A percentile compares a stretch with the other conserved stretches of the same genome.
phyloP scores from a whole-genome alignment of 2,888 invertebrate species.

The Clivina fossor region DNA sequence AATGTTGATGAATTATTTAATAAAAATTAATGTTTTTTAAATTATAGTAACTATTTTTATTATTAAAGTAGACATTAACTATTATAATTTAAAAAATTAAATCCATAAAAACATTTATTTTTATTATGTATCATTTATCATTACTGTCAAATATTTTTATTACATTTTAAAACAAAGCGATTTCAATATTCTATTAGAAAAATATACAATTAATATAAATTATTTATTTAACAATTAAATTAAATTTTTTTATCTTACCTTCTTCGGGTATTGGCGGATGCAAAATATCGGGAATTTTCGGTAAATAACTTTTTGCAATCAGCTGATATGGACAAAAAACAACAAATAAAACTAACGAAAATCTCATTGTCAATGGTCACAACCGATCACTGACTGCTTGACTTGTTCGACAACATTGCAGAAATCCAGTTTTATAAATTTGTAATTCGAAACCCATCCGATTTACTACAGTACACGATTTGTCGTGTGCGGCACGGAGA shows the following conservation, averaged over 20 bases:
- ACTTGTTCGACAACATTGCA: conserved; percentile 23
- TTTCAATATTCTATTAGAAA: background rate
- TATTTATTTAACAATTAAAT: no score
- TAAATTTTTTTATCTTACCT: conserved; percentile 47
- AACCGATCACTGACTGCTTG: conserved; percentile 2
- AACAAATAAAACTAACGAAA: conserved; percentile 14
- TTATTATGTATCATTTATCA: no score
- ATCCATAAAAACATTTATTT: no score
- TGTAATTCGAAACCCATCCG: conserved; percentile 7
- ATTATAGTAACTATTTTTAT: no score
- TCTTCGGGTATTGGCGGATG: conserved; percentile 55
- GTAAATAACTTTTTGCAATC: conserved; percentile 43
- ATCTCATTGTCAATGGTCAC: conserved; percentile 9
- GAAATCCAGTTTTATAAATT: conserved; percentile 17
- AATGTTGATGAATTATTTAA: no score
- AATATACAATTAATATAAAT: background rate
- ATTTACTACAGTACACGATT: conserved; percentile 16
- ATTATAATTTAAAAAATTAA: no score
- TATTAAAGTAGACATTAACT: no score
- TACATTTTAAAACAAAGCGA: no score
- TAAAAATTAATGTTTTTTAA: no score
- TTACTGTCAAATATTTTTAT: no score
- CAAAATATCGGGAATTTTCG: conserved; percentile 53
- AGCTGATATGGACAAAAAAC: conserved; percentile 10
- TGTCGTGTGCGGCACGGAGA: conserved; percentile 7